These are phyloP conservation scores for Phalangium opilio DNA, from an alignment of 2,888 invertebrate species.

Conservation along the genomic window DNA sequence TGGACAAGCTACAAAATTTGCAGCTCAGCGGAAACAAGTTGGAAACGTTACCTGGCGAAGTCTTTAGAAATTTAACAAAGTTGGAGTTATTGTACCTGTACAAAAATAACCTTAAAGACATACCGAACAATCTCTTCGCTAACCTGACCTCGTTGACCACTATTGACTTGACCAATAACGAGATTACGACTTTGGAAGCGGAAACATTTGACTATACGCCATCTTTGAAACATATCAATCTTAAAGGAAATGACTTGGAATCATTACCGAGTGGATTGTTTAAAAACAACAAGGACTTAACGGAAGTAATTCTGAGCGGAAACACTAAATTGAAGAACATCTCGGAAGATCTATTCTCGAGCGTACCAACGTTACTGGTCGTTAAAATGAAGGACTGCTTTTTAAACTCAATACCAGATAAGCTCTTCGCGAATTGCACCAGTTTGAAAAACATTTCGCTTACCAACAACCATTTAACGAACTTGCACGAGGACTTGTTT, in stretches of 20 bases:
- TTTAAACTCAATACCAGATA: background rate
- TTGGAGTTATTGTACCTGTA: conserved; percentile 18
- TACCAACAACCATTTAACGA: conserved; percentile 10
- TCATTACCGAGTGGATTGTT: conserved; percentile 33
- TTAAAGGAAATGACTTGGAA: conserved; percentile 46
- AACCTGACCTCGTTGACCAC: conserved; percentile 8
- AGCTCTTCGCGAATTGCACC: background rate
- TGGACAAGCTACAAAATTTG: conserved; percentile 4
- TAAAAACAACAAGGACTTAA: background rate
- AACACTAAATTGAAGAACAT: background rate
- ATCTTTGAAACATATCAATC: conserved; percentile 50
- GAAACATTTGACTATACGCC: conserved; percentile 33
- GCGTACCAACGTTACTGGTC: background rate
- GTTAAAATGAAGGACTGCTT: background rate
- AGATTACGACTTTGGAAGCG: conserved; percentile 8
- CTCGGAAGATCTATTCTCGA: background rate
- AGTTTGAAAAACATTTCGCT: background rate
- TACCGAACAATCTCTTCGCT: conserved; percentile 8
- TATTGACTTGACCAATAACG: conserved; percentile 15
- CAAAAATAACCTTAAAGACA: conserved; percentile 13
- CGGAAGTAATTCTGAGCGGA: background rate
- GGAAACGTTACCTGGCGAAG: conserved; percentile 13
- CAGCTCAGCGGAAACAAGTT: conserved; percentile 16
- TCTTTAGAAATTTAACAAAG: conserved; percentile 14
- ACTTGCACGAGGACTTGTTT: conserved; percentile 16